Evolutionary conservation across 2,888 invertebrate genomes (phyloP).

Genomic region (Chloroclysta siterata): DNA sequence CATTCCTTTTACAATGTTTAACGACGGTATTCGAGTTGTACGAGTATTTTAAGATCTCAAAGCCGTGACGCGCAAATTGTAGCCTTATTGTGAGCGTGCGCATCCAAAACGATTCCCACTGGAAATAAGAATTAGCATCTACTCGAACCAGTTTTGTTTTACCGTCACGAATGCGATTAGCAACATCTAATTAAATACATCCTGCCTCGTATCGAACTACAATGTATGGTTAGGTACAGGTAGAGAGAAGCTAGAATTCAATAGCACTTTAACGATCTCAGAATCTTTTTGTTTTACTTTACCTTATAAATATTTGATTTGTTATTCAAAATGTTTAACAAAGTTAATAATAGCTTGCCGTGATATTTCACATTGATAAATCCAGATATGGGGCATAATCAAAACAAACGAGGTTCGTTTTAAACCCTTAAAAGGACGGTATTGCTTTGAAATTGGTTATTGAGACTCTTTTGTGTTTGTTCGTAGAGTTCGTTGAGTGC

Average conservation of each 20-base stretch:
- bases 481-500: constrained; percentile 34
- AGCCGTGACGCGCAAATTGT: constrained; percentile 47
- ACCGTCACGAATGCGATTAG: constrained; percentile 55
- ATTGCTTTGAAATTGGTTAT: constrained; percentile 47
- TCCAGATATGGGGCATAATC: constrained; percentile 29
- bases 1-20: constrained; percentile 52
- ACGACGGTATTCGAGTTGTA: constrained; percentile 47
- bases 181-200: constrained; percentile 55
- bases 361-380: constrained; percentile 28
- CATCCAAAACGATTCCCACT: constrained; percentile 47
- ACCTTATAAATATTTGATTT: constrained; percentile 14
- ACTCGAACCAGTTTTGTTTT: constrained; percentile 51
- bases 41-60: constrained; percentile 41
- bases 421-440: constrained; percentile 40
- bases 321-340: constrained; percentile 13
- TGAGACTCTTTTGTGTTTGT: constrained; percentile 47
- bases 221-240: not conserved
- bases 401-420: constrained; percentile 30
- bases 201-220: constrained; percentile 24
- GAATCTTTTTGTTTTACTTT: constrained; percentile 17
- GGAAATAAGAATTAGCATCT: constrained; percentile 52
- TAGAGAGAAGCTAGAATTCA: constrained; percentile 10
- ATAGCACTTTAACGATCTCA: constrained; percentile 3
- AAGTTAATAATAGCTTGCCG: constrained; percentile 13
- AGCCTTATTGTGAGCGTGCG: constrained; percentile 42